phyloP scores from a whole-genome alignment of 2,888 invertebrate genomes.

The Emmelina monodactyla region DNA sequence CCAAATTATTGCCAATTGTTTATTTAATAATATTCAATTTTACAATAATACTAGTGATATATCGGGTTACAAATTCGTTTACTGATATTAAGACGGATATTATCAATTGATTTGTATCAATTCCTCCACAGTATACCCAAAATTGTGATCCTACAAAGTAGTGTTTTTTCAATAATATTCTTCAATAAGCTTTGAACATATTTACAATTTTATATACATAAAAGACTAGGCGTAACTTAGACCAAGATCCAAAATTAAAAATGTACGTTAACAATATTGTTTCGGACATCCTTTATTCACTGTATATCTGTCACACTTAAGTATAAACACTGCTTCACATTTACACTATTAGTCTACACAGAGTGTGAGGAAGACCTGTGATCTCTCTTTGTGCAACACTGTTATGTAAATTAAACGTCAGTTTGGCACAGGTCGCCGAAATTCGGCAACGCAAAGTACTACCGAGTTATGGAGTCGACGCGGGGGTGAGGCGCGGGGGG shows the following conservation, averaged over 20 bases:
- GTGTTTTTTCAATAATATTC: background rate
- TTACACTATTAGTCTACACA: conserved; percentile 10
- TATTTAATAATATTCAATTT: conserved; percentile 31
- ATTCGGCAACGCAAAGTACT: conserved; percentile 61
- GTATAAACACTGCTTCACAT: conserved; percentile 16
- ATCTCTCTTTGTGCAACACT: conserved; percentile 23
- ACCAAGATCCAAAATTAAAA: too few relatives aligned
- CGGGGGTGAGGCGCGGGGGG: conserved; percentile 51
- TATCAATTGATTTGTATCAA: conserved; percentile 50
- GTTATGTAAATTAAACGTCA: conserved; percentile 51
- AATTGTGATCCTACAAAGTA: conserved; percentile 1
- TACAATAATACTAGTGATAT: conserved; percentile 55
- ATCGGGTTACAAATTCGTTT: conserved; percentile 57
- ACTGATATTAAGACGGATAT: conserved; percentile 59
- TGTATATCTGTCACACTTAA: conserved; percentile 7
- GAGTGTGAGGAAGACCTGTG: conserved; percentile 43
- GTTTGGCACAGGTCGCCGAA: conserved; percentile 66
- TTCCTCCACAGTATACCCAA: conserved; percentile 31
- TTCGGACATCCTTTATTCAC: background rate
- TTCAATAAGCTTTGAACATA: conserved; percentile 22
- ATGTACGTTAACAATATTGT: too few relatives aligned
- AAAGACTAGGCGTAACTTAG: conserved; percentile 50
- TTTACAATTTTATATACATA: conserved; percentile 33
- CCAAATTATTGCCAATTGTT: conserved; percentile 61
- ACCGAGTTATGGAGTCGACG: conserved; percentile 55